Evolutionary conservation across 1,140 invertebrate species (phyloP), one percentile per base, ranked within the genome.

Genomic region (Aphaenogaster rudis): DNA sequence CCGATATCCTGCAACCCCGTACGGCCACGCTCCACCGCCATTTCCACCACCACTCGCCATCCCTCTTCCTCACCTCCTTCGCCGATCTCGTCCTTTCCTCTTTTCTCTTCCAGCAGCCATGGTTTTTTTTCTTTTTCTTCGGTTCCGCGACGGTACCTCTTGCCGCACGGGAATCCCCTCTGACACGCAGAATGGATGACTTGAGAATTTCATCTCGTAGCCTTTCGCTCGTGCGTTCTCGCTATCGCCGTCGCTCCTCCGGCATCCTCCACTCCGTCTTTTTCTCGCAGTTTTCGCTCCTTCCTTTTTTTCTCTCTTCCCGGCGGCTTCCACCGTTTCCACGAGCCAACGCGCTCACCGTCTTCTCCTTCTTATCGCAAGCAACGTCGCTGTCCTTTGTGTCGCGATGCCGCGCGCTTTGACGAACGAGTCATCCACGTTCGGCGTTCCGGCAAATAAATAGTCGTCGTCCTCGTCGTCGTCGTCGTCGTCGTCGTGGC

Each of bases 101-200:
- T 42, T 74, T 85, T 77, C 63, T 63, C 52, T 28, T 57, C 33
- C 9, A 45, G 39, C 15, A 3, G 11, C 11, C 11, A 11, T 9
- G 28, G 39, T 39, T 59, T 69, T 67, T 82, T 63, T 57, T 50
- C 64, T 87, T 88, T 88, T 82, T 86, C 82, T 80, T 81, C 71
- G 63, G 71, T 91, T 88, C 84, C 67, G 42, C 79, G 72, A 74
- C 74, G 84, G 69, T 86, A 88, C 87, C 85, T 88, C 87, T 90
- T 76, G 89, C 91, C 91, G 90, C 92, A 91, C 87, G 87, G 91
- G 88, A 92, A 92, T 92, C 91, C 89, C 81, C 92, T 85, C 88
- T 90, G 92, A 92, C 92, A 91, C 91, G 85, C 88, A 91, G 88
- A 93, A 93, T 92, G 89, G 91, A 93, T 93, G 92, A 93, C 92